A percentile compares a stretch with the other conserved stretches of the same genome.
phyloP scores from a whole-genome alignment of 2,797 vertebrate genomes.

The Pyrocephalus nanus region DNA sequence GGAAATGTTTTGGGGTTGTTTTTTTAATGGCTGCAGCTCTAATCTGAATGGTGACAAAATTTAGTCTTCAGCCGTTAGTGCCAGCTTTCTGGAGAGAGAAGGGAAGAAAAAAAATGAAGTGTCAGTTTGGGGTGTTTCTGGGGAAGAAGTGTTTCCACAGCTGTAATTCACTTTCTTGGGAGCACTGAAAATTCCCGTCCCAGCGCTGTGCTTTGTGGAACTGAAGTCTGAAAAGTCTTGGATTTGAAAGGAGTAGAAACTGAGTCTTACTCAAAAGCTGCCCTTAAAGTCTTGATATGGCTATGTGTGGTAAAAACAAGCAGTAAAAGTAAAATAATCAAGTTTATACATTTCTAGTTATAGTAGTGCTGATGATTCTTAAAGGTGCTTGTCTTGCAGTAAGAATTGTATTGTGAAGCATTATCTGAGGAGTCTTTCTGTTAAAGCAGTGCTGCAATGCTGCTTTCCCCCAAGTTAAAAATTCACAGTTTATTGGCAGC shows the following conservation, averaged over 20 bases:
- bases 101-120: background rate
- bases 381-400: background rate
- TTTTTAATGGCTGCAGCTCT: background rate
- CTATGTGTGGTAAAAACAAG: background rate
- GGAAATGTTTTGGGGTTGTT: background rate
- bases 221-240: background rate
- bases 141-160: background rate
- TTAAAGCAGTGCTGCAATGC: background rate
- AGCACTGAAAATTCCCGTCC: background rate
- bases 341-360: background rate
- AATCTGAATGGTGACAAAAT: background rate
- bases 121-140: background rate
- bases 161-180: background rate
- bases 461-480: background rate
- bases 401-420: background rate
- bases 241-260: background rate
- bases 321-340: background rate
- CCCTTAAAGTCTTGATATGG: background rate
- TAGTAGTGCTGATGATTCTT: background rate
- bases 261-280: background rate
- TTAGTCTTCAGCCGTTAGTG: background rate
- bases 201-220: fast-evolving
- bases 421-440: background rate
- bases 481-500: background rate
- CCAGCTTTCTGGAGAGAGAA: background rate